Percentiles rank a stretch among this genome's conserved stretches.
Conservation (phyloP, 2,113 vertebrate genomes). For the Circaetus cinerascens region DNA sequence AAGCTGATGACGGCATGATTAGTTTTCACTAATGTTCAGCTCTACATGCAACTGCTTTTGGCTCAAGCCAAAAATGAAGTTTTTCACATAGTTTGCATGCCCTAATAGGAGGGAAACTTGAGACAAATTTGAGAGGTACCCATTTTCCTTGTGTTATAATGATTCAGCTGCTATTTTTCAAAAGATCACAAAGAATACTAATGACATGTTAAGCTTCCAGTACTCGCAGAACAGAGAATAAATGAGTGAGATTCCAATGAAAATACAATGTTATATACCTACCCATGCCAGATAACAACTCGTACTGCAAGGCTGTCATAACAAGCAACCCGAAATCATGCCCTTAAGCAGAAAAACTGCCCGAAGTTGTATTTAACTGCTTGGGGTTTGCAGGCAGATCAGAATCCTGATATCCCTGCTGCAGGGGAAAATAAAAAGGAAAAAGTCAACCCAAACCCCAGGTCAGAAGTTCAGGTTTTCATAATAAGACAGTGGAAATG, state of each 20-base stretch:
- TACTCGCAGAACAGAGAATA: background rate
- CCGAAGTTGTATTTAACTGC: background rate
- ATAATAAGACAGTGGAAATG: background rate
- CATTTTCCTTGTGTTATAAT: background rate
- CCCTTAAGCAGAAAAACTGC: background rate
- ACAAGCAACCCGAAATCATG: background rate
- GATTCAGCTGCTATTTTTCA: slow-evolving; percentile 21
- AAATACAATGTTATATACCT: background rate
- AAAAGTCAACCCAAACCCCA: background rate
- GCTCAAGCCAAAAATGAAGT: slow-evolving; percentile 1
- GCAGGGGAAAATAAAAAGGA: background rate
- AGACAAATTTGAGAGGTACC: background rate
- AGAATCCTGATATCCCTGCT: background rate
- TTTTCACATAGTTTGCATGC: slow-evolving; percentile 20
- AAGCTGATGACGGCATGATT: slow-evolving; percentile 14
- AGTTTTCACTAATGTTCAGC: slow-evolving; percentile 25
- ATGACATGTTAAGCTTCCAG: slow-evolving; percentile 4
- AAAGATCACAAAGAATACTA: background rate
- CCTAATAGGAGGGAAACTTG: background rate
- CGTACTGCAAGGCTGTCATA: background rate
- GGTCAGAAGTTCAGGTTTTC: background rate
- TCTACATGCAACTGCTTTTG: background rate
- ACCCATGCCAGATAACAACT: background rate
- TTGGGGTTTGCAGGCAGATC: background rate
- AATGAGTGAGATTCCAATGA: background rate